Evolutionary conservation across 1,140 invertebrate genomes (phyloP).

Genomic region (Phenacoccus solenopsis): DNA sequence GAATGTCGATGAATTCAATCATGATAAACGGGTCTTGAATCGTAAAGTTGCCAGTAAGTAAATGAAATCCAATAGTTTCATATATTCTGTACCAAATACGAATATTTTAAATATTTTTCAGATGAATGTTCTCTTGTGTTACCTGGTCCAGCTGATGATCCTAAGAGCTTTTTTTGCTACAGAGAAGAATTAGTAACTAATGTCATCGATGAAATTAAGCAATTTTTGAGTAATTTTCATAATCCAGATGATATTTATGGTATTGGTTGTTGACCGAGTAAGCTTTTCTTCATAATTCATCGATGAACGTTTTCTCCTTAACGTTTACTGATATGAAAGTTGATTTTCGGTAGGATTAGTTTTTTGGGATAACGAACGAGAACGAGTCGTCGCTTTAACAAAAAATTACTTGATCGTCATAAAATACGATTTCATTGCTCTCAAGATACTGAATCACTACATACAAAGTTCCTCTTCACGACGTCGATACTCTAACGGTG

Average conservation of each 20-base stretch:
- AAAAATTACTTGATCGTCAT: constrained; percentile 54
- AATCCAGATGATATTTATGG: not conserved
- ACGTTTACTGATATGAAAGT: not conserved
- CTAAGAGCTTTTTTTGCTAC: not conserved
- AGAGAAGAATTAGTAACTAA: not conserved
- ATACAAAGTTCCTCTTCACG: constrained; percentile 47
- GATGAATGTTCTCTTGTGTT: not conserved
- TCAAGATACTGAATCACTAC: constrained; percentile 49
- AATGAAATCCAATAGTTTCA: too few relatives aligned
- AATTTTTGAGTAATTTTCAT: not conserved
- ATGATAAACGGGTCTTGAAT: too few relatives aligned
- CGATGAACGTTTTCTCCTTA: not conserved
- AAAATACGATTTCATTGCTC: constrained; percentile 74
- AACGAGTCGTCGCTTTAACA: constrained; percentile 59
- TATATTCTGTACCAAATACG: too few relatives aligned
- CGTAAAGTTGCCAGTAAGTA: too few relatives aligned
- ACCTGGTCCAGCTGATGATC: not conserved
- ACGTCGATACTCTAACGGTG: constrained; percentile 53
- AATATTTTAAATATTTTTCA: not conserved
- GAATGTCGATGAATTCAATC: too few relatives aligned
- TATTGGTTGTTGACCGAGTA: not conserved
- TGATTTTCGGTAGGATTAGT: constrained; percentile 45
- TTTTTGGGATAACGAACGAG: constrained; percentile 74
- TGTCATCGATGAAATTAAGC: too few relatives aligned
- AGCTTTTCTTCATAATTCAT: not conserved